phyloP scores from a whole-genome alignment of 2,113 vertebrate genomes.

The Monopterus albus region DNA sequence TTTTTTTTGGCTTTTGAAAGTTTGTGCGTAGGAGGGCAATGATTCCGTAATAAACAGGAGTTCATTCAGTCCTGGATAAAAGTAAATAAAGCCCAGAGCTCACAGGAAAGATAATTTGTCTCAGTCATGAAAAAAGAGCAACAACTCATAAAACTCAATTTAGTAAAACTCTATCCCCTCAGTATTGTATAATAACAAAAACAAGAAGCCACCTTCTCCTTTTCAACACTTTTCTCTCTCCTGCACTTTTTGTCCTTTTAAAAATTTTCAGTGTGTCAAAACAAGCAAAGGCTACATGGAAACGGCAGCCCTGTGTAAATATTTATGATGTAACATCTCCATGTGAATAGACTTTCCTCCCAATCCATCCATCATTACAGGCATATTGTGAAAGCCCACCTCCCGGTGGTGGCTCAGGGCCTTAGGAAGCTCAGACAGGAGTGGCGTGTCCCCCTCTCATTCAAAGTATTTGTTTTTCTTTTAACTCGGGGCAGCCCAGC shows the following conservation, averaged over 20 bases:
- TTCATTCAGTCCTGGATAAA: constrained; percentile 58
- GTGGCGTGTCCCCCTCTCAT: constrained; percentile 90
- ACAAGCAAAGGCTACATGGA: constrained; percentile 86
- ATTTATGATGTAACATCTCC: constrained; percentile 92
- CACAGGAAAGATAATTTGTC: constrained; percentile 60
- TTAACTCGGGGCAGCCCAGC: constrained; percentile 87
- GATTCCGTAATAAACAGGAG: constrained; percentile 51
- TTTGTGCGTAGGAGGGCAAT: constrained; percentile 50
- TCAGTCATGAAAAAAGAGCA: constrained; percentile 55
- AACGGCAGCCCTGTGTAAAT: constrained; percentile 98
- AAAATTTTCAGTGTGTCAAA: constrained; percentile 83
- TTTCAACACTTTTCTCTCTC: constrained; percentile 56
- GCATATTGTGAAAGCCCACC: constrained; percentile 87
- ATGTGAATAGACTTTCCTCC: constrained; percentile 88
- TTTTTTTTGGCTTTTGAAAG: constrained; percentile 40
- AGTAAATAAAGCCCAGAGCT: constrained; percentile 64
- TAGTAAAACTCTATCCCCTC: constrained; percentile 40
- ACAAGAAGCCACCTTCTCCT: constrained; percentile 34
- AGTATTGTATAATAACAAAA: constrained; percentile 43
- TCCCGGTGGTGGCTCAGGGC: constrained; percentile 79
- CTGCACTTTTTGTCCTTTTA: constrained; percentile 69
- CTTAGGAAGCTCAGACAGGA: constrained; percentile 88
- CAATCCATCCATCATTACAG: constrained; percentile 96
- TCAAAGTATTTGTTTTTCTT: constrained; percentile 97
- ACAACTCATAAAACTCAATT: constrained; percentile 48